A percentile compares a stretch with the other conserved stretches of the same genome.
These are phyloP conservation scores for Amazona finschi DNA, from an alignment of 2,797 vertebrate genomes.

Conservation along the genomic window DNA sequence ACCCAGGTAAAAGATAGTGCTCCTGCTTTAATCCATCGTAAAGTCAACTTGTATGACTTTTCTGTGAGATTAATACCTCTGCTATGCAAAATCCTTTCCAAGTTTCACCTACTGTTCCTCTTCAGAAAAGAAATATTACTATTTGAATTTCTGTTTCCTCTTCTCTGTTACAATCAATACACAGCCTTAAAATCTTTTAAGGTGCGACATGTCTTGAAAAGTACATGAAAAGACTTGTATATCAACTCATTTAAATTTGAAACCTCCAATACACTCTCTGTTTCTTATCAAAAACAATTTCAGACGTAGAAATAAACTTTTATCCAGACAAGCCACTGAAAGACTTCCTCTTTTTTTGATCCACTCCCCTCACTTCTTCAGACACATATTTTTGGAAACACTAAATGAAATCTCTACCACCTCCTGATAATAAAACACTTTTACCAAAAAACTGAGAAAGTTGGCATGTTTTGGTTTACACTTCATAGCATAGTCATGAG, in stretches of 20 bases:
- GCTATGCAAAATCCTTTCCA: background rate
- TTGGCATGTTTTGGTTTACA: background rate
- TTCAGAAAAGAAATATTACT: background rate
- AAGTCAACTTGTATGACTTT: background rate
- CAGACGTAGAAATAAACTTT: background rate
- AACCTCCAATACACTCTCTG: background rate
- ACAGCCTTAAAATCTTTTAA: background rate
- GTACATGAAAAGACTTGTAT: background rate
- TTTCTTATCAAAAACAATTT: background rate
- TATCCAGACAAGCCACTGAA: background rate
- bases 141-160: background rate
- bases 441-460: background rate
- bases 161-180: background rate
- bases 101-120: background rate
- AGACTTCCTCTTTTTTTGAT: background rate
- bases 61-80: background rate
- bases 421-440: background rate
- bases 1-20: background rate
- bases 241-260: background rate
- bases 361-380: background rate
- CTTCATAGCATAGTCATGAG: background rate
- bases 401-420: background rate
- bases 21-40: background rate
- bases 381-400: background rate
- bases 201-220: background rate